Conservation (phyloP, 2,888 invertebrate species). For the Plemyria rubiginata region DNA sequence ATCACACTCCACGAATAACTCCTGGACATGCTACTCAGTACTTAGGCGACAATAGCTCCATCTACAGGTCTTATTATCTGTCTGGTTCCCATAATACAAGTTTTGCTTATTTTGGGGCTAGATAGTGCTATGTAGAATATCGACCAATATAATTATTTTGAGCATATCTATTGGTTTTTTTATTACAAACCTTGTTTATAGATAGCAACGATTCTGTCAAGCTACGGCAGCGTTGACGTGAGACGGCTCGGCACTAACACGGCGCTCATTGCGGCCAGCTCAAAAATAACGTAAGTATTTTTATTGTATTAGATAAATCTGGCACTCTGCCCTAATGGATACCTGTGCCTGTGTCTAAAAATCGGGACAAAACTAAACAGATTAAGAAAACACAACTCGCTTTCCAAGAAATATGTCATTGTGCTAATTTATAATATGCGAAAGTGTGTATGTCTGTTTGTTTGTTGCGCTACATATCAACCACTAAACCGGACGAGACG, state of each 20-base stretch:
- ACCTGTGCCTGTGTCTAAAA: slow-evolving; percentile 21
- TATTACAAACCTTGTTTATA: slow-evolving; percentile 49
- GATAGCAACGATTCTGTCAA: slow-evolving; percentile 84
- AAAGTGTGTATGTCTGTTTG: background rate
- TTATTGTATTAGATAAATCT: slow-evolving; percentile 27
- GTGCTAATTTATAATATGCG: background rate
- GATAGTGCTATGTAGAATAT: no score
- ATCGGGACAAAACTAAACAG: slow-evolving; percentile 1
- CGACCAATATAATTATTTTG: background rate
- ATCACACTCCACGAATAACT: no score
- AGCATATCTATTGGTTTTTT: background rate
- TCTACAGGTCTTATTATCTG: no score
- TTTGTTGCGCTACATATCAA: background rate
- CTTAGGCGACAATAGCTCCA: no score
- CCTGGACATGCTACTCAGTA: no score
- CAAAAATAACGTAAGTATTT: slow-evolving; percentile 83
- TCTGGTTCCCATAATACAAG: no score
- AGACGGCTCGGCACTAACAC: slow-evolving; percentile 78
- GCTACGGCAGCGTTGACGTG: slow-evolving; percentile 87
- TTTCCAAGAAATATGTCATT: background rate
- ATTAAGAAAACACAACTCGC: background rate
- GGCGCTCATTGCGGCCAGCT: slow-evolving; percentile 86
- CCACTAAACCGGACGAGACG: background rate
- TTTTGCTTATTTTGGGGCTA: no score
- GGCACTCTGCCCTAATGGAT: slow-evolving; percentile 29